Base-by-base conservation (phyloP, 2,113 vertebrate genomes). In the Ranitomeya variabilis region DNA sequence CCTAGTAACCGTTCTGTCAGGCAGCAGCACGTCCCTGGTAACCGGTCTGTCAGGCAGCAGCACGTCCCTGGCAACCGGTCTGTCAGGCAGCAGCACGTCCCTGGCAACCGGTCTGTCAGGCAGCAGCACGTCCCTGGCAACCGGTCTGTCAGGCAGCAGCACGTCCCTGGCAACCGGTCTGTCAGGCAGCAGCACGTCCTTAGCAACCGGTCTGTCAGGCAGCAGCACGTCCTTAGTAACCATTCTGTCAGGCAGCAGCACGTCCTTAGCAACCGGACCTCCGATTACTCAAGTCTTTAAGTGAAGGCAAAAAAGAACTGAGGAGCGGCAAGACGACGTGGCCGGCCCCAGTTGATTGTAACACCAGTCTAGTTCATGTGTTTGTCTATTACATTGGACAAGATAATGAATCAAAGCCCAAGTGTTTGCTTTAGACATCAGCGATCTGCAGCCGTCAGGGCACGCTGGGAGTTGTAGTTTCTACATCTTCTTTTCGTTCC, bases 401-500 rank as follows among this genome's bases (percentile, higher is more conserved):
- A 31, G 26, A 31, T 31, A 31, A 31, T 31, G 26, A 31, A 31
- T 31, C 26, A 1, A 31, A 31, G 26, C 37, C 5, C 37, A 57
- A 13, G 55, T 57, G 5, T 57, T 57, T 57, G 55, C 12, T 3
- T 57, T 57, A 9, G 8, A 57, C 7, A 9, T 57, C 55, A 11
- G 55, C 12, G 55, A 13, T 57, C 55, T 57, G 4, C 8, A 0
- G 62, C 18, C 5, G 7, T 4, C 18, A 64, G 62, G 4, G 69
- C 73, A 52, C 52, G 73, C 73, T 76, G 73, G 73, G 73, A 52
- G 73, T 76, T 21, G 73, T 76, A 76, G 73, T 74, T 18, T 16
- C n/a, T 26, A 10, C 57, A 26, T 37, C 18, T 15, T 73, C 69
- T 26, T 37, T 21, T 23, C 7, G 7, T 26, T 55, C 64, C n/a